phyloP scores from a whole-genome alignment of 2,113 vertebrate genomes.

The Glareola pratincola region DNA sequence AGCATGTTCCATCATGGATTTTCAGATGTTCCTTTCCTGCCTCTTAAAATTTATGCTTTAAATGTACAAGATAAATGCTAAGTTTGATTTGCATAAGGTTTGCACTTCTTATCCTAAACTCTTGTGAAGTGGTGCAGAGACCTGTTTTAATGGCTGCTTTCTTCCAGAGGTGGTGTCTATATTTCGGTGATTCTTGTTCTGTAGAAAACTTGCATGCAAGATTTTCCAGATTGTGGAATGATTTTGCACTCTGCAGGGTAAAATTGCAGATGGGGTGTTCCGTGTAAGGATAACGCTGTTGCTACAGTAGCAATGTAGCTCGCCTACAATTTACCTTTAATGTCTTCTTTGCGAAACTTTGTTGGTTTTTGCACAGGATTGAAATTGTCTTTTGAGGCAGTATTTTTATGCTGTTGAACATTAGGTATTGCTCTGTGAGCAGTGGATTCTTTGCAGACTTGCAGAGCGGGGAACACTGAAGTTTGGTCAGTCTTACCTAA shows the following conservation, averaged over 20 bases:
- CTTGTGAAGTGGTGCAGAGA: background rate
- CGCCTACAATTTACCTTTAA: background rate
- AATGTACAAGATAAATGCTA: background rate
- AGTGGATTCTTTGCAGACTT: background rate
- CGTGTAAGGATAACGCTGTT: background rate
- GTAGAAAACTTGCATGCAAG: background rate
- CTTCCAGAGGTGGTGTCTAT: background rate
- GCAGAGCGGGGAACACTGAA: accelerated
- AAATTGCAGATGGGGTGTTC: background rate
- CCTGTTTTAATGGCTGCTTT: background rate
- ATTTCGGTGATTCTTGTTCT: background rate
- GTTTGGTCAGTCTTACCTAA: background rate
- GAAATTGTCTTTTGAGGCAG: background rate
- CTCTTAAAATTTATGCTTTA: background rate
- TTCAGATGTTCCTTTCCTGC: background rate
- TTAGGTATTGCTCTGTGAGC: background rate
- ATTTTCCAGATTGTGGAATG: background rate
- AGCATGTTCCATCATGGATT: background rate
- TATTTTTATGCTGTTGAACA: background rate
- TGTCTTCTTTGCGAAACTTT: background rate
- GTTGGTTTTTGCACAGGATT: background rate
- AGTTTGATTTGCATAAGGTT: background rate
- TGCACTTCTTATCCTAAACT: background rate
- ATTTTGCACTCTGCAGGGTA: background rate
- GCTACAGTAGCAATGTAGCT: background rate